A percentile compares a stretch with the other conserved stretches of the same genome.
Evolutionary conservation across 2,888 invertebrate species (phyloP).

Genomic region (Andrena hattorfiana): DNA sequence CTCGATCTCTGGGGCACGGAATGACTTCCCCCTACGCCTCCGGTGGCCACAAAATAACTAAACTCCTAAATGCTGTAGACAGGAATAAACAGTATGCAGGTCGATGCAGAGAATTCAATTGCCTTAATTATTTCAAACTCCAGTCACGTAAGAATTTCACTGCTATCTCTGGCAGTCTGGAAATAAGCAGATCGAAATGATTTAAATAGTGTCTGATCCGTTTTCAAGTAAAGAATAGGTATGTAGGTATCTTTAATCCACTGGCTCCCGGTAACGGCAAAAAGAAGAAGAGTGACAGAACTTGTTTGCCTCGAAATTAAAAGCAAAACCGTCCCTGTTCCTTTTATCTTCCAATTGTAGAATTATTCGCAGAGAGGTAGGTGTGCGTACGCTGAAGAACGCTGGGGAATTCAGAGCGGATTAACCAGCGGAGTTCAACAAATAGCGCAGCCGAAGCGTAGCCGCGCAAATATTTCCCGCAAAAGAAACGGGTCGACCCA

Average conservation of each 20-base stretch:
- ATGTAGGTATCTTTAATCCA: background rate
- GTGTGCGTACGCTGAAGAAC: background rate
- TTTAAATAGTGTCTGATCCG: too few species aligned
- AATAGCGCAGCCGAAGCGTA: slow-evolving; percentile 5
- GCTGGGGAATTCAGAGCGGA: background rate
- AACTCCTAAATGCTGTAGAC: too few species aligned
- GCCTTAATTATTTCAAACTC: too few species aligned
- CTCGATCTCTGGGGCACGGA: background rate
- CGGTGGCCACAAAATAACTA: background rate
- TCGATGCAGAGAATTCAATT: too few species aligned
- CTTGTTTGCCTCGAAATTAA: background rate
- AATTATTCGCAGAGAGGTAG: background rate
- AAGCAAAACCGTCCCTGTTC: background rate
- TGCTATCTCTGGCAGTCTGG: too few species aligned
- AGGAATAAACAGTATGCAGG: too few species aligned
- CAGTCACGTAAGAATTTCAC: too few species aligned
- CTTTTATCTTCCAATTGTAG: background rate
- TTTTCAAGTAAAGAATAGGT: too few species aligned
- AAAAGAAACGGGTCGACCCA: slow-evolving; percentile 32
- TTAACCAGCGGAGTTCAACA: slow-evolving; percentile 3
- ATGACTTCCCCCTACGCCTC: background rate
- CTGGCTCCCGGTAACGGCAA: background rate
- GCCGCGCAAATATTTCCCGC: slow-evolving; percentile 30
- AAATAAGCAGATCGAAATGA: too few species aligned
- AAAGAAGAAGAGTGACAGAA: too few species aligned